A percentile compares a stretch with the other conserved stretches of the same genome.
Conservation (phyloP, 2,888 invertebrate genomes). For the Zygaena filipendulae region DNA sequence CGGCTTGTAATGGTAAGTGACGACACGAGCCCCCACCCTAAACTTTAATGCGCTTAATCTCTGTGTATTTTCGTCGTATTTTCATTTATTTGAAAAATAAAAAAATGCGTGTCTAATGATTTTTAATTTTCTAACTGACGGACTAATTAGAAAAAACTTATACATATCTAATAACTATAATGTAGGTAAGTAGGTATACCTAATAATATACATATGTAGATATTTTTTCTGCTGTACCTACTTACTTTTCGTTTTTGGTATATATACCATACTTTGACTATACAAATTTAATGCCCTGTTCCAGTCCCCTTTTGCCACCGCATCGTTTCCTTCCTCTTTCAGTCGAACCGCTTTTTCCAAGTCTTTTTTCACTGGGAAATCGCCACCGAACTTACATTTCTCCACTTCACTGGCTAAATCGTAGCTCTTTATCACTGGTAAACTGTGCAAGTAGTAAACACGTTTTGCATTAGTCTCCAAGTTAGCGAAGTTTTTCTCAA, state of each 20-base stretch:
- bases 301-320: conserved; percentile 78
- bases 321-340: conserved; percentile 78
- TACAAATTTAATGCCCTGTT: conserved; percentile 75
- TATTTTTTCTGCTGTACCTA: too few relatives aligned
- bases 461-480: conserved; percentile 74
- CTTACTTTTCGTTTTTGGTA: conserved; percentile 77
- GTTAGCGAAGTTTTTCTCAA: conserved; percentile 72
- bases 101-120: too few relatives aligned
- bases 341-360: conserved; percentile 67
- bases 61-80: too few relatives aligned
- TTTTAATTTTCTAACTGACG: too few relatives aligned
- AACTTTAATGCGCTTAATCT: too few relatives aligned
- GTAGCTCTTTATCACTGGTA: conserved; percentile 55
- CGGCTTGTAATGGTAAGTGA: too few relatives aligned
- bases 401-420: conserved; percentile 48
- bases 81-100: too few relatives aligned
- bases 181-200: too few relatives aligned
- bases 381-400: conserved; percentile 38
- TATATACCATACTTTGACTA: conserved; percentile 73
- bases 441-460: conserved; percentile 70
- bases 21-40: too few relatives aligned
- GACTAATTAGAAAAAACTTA: too few relatives aligned
- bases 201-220: too few relatives aligned
- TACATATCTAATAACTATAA: too few relatives aligned
- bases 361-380: conserved; percentile 63